Evolutionary conservation across 2,888 invertebrate species (phyloP).

Genomic region (Caenorhabditis sp.): DNA sequence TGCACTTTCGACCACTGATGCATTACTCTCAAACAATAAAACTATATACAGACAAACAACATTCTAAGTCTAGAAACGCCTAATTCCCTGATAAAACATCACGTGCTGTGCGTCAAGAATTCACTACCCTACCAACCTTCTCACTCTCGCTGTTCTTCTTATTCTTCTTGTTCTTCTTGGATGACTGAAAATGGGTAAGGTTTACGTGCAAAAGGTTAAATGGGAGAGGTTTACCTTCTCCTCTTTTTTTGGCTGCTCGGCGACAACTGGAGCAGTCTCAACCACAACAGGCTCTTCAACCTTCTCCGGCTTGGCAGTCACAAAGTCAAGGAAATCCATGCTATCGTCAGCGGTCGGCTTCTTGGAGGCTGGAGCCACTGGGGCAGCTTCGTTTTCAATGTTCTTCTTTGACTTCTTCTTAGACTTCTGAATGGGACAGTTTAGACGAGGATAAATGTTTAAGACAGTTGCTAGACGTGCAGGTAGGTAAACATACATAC

Average conservation of each 20-base stretch:
- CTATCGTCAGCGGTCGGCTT: constrained; percentile 39
- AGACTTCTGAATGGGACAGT: constrained; percentile 53
- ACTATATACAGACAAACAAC: constrained; percentile 17
- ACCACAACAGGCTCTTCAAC: constrained; percentile 22
- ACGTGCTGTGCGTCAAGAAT: constrained; percentile 16
- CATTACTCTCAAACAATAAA: constrained; percentile 37
- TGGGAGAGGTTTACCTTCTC: constrained; percentile 39
- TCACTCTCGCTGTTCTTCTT: constrained; percentile 65
- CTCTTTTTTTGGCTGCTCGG: constrained; percentile 23
- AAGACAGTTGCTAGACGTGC: constrained; percentile 14
- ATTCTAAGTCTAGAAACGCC: constrained; percentile 24
- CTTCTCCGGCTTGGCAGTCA: constrained; percentile 33
- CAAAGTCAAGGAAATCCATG: constrained; percentile 49
- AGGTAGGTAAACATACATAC: constrained; percentile 27
- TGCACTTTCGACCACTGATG: constrained; percentile 20
- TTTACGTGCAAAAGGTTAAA: constrained; percentile 31
- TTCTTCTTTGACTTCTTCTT: constrained; percentile 61
- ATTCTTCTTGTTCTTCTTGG: constrained; percentile 68
- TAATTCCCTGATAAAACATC: constrained; percentile 31
- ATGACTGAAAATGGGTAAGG: constrained; percentile 33
- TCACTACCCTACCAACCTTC: constrained; percentile 28
- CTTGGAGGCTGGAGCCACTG: no score
- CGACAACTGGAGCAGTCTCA: constrained; percentile 26
- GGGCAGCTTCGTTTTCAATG: constrained; percentile 41
- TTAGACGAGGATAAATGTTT: constrained; percentile 22